These are phyloP conservation scores for Nannospalax galili DNA, from an alignment of 2,113 vertebrate species.

Conservation along the genomic window DNA sequence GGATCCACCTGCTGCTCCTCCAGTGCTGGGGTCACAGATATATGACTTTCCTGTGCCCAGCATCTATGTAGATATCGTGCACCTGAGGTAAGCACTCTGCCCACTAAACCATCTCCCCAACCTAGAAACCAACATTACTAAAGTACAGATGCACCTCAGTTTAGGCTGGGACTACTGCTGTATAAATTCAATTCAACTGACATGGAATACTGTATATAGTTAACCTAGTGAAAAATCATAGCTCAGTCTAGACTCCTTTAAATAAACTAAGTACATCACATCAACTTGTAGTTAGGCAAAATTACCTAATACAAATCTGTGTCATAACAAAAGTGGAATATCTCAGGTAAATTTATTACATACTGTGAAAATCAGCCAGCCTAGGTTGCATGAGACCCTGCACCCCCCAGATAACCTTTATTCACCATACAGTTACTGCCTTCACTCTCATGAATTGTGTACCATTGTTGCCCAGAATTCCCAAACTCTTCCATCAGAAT, in stretches of 20 bases:
- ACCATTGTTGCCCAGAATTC: too few relatives aligned
- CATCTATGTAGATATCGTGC: neutral
- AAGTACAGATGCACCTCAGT: neutral
- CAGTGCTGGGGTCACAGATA: neutral
- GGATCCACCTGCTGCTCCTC: neutral
- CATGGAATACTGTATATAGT: neutral
- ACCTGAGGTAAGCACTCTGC: neutral
- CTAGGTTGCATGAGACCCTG: neutral
- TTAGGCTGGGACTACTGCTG: neutral
- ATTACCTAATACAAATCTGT: neutral
- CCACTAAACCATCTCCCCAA: too few relatives aligned
- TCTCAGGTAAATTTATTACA: neutral
- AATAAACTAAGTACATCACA: neutral
- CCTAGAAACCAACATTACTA: neutral
- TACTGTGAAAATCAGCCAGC: neutral
- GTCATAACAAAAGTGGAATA: neutral
- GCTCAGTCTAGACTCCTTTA: neutral
- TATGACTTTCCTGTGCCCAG: neutral
- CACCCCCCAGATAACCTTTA: neutral
- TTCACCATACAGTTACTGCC: neutral
- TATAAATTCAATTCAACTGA: neutral
- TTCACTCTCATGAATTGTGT: neutral
- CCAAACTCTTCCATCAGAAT: neutral
- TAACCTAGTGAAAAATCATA: neutral
- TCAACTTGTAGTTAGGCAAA: neutral